Conservation (phyloP, 2,797 vertebrate species). For the Tangara arthus region DNA sequence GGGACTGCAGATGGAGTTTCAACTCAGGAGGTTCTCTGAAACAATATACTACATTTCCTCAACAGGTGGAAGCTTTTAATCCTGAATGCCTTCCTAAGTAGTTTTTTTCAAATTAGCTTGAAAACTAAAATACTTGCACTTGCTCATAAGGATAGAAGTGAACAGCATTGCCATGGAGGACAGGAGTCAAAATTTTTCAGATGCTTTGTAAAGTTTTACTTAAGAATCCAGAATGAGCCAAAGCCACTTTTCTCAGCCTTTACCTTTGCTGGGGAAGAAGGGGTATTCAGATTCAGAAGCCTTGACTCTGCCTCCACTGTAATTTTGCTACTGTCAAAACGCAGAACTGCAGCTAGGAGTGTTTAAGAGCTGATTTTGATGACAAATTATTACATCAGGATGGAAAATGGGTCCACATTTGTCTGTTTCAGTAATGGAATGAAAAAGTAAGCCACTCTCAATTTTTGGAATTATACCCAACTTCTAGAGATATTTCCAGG, state of each 20-base stretch:
- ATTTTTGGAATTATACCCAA: background rate
- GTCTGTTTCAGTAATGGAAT: slow-evolving; percentile 34
- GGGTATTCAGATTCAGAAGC: background rate
- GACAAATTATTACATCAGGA: slow-evolving; percentile 34
- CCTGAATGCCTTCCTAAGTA: background rate
- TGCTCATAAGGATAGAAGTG: background rate
- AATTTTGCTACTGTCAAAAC: background rate
- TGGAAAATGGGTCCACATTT: slow-evolving; percentile 32
- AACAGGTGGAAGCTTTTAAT: slow-evolving; percentile 15
- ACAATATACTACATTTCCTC: background rate
- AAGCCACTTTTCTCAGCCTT: background rate
- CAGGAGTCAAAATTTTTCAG: background rate
- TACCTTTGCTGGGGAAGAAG: background rate
- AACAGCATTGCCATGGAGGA: background rate
- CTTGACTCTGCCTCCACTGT: background rate
- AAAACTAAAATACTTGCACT: background rate
- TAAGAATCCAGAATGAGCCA: background rate
- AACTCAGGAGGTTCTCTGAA: background rate
- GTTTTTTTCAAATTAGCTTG: background rate
- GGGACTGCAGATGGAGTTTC: slow-evolving; percentile 15
- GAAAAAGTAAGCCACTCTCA: slow-evolving; percentile 13
- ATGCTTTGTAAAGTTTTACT: background rate
- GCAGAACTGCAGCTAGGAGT: background rate
- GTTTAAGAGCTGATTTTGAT: slow-evolving; percentile 31
- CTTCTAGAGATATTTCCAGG: background rate